Evolutionary conservation across 2,113 vertebrate genomes (phyloP).

Genomic region (Neotoma lepida): DNA sequence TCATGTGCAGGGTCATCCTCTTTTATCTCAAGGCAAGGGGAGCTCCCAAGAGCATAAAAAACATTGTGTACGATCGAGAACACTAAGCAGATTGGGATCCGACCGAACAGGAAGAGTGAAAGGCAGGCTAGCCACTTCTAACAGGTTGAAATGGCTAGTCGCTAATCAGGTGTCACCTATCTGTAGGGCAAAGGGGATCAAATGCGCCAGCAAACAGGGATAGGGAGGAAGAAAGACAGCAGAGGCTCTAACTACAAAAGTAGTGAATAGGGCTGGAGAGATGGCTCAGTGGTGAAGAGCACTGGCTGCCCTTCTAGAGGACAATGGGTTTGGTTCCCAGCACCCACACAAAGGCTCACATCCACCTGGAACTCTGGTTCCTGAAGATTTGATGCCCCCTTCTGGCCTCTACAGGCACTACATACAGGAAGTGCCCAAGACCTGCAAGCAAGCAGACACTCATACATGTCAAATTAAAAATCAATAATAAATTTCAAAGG

Average conservation of each 20-base stretch:
- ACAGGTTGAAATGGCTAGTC: neutral
- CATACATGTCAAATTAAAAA: neutral
- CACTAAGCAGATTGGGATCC: neutral
- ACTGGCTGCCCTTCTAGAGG: neutral
- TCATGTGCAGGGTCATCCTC: neutral
- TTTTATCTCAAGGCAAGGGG: neutral
- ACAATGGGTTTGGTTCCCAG: neutral
- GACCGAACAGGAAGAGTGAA: neutral
- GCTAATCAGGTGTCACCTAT: neutral
- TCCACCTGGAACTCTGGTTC: neutral
- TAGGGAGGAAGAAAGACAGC: neutral
- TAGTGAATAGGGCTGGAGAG: neutral
- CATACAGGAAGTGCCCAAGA: neutral
- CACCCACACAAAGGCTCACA: neutral
- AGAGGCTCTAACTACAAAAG: neutral
- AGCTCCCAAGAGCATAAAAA: neutral
- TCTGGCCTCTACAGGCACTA: neutral
- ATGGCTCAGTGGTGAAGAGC: neutral
- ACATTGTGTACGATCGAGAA: no score
- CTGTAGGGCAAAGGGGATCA: neutral
- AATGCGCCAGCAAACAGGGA: neutral
- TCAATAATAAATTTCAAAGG: neutral
- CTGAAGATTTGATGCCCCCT: neutral
- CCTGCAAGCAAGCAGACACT: neutral
- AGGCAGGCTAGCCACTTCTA: neutral